phyloP scores from a whole-genome alignment of 2,113 vertebrate species.

The Rattus rattus region DNA sequence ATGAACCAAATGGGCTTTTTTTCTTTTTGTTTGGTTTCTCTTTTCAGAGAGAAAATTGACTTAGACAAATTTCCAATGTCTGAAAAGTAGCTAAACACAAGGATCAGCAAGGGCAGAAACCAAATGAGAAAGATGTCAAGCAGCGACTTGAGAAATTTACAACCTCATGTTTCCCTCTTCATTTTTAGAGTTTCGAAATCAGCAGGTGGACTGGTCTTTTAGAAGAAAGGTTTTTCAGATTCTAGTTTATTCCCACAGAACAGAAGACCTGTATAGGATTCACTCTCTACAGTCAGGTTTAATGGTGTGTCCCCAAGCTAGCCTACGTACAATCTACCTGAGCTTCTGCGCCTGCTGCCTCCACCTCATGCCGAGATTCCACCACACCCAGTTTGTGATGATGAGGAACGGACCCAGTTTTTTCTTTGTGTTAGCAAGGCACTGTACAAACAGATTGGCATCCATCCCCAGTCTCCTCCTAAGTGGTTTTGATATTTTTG shows the following conservation, averaged over 20 bases:
- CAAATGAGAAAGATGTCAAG: neutral
- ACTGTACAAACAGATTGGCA: neutral
- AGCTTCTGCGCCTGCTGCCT: neutral
- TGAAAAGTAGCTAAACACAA: neutral
- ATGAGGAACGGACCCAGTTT: neutral
- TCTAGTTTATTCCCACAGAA: neutral
- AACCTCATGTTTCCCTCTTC: neutral
- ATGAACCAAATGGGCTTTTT: neutral
- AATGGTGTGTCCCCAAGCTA: neutral
- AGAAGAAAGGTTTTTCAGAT: neutral
- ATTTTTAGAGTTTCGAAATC: neutral
- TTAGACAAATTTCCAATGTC: neutral
- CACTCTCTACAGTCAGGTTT: neutral
- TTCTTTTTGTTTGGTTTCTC: neutral
- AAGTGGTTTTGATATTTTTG: neutral
- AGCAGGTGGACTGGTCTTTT: neutral
- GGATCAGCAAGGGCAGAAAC: neutral
- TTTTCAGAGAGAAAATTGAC: neutral
- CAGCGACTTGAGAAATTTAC: slow-evolving; percentile 8
- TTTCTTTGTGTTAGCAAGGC: neutral
- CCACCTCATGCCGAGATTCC: neutral
- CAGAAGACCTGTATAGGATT: neutral
- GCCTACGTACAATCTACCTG: neutral
- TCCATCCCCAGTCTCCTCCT: neutral
- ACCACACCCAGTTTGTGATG: neutral